Base-by-base conservation (phyloP, 2,888 invertebrate genomes). In the Oxystoma pomonae region DNA sequence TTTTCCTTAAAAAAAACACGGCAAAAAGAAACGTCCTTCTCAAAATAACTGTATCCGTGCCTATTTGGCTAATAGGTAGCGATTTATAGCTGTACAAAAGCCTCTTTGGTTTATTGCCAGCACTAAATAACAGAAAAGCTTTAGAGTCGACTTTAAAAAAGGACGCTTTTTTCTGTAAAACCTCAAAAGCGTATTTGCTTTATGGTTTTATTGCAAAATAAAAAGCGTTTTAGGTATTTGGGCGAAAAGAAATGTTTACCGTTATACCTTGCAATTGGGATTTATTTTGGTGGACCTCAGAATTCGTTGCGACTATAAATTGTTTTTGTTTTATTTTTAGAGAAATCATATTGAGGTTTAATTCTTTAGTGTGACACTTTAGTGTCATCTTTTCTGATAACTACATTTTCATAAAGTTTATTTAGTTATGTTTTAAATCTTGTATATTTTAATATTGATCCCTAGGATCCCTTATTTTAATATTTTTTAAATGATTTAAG, bases 11-110 rank as follows among this genome's bases (percentile, higher is more conserved):
- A 50, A 50, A 50, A 50, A 50, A 12, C 50, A 50, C 50, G 12
- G 50, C 12, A n/a, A 18, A 53, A 16, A 49, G 35, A 7, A 35
- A 12, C 35, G 35, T 7, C 35, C 35, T 65, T 60, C 72, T 70
- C 67, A 71, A 76, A 77, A 74, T 77, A 77, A 76, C 76, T 71
- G 76, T 75, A 73, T 73, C 69, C 72, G 74, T 35, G 73, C 75
- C 76, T 74, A 77, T 75, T 76, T 75, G 74, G 70, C 72, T 75
- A 74, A 75, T 75, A 75, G 75, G 73, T 72, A 71, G 71, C 74
- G 72, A 77, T 77, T 77, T 77, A 77, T 73, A 65, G 70, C 70
- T 68, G 59, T 62, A 65, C 62, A 67, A 63, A 62, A 67, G 66
- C 66, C 60, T 65, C 66, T 64, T 65, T 65, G 69, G 57, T 66